Evolutionary conservation across 2,797 vertebrate genomes (phyloP), one percentile per base, ranked within the genome.

Genomic region (Cygnus olor): DNA sequence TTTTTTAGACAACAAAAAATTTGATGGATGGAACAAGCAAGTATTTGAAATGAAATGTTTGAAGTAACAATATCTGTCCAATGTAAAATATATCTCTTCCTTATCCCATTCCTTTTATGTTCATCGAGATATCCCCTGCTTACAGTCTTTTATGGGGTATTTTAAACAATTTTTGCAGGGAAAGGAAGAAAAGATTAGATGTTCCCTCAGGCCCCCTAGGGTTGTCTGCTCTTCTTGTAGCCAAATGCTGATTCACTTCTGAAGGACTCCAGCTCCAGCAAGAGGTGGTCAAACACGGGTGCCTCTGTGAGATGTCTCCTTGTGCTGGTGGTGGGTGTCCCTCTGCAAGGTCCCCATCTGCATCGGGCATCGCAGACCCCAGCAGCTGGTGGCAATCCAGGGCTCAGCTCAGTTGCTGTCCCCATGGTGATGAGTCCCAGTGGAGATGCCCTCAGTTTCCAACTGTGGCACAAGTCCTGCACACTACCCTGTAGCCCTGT

Each of bases 401-500:
- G 14, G 32, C 25, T 42, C 36, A 14, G 27, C 42, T 34, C 19
- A 11, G 34, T 34, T 42, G 16, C 14, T 28, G 49, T 28, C 11
- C 24, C 3, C 49, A n/a, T 24, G 40, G 10, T 16, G 8, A 49
- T 28, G n/a, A 38, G 42, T 56, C 65, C 60, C 14, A 4, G 21
- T 6, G 2, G 3, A 36, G 58, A 8, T 22, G 61, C 21, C 44
- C 61, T 56, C 27, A 32, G 44, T 49, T 30, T 24, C 66, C 1
- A 0, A 9, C 58, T 40, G 70, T 27, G 60, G 1, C 36, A 10
- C 73, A 2, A 58, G 14, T 28, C 64, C 69, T 40, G 17, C 45
- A 11, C 42, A 0, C 25, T 6, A 42, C 11, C 20, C 66, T 1
- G 0, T 3, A 56, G 24, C n/a, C 25, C 38, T 14, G 34, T 9